These are phyloP conservation scores for Falco peregrinus DNA, from an alignment of 2,797 vertebrate species.

Conservation along the genomic window DNA sequence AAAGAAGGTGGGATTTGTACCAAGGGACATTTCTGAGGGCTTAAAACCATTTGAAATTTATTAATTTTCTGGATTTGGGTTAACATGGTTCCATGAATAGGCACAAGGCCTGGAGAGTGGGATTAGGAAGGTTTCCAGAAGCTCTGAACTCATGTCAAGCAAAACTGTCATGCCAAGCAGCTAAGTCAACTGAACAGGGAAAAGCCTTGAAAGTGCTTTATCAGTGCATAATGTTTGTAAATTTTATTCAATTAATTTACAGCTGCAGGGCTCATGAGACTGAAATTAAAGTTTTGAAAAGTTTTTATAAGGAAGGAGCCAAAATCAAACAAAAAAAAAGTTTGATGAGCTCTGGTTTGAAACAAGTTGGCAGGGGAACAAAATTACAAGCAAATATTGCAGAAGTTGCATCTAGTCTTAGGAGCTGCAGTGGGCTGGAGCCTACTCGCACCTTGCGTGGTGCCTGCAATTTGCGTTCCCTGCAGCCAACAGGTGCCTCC, in stretches of 20 bases:
- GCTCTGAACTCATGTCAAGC: conserved; percentile 74
- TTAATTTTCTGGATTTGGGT: conserved; percentile 70
- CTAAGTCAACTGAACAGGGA: conserved; percentile 63
- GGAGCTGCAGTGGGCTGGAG: not conserved
- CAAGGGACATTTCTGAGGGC: conserved; percentile 41
- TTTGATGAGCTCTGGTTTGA: conserved; percentile 59
- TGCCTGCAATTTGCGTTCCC: not conserved
- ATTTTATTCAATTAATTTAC: conserved; percentile 81
- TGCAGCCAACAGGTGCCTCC: not conserved
- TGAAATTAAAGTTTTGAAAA: conserved; percentile 76
- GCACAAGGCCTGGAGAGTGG: conserved; percentile 69
- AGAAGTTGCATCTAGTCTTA: not conserved
- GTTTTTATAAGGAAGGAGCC: conserved; percentile 73
- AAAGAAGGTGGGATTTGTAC: conserved; percentile 24
- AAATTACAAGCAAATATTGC: not conserved
- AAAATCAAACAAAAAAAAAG: conserved; percentile 54
- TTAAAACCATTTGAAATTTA: conserved; percentile 69
- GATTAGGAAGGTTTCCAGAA: conserved; percentile 79
- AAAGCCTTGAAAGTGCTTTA: conserved; percentile 65
- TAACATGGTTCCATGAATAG: conserved; percentile 72
- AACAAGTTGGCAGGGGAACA: conserved; percentile 48
- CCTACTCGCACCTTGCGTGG: not conserved
- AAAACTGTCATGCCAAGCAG: conserved; percentile 66
- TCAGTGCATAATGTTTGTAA: conserved; percentile 75
- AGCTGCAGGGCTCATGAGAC: conserved; percentile 73